Evolutionary conservation across 2,113 vertebrate genomes (phyloP), one percentile per base, ranked within the genome.

Genomic region (Colinus virginianus): DNA sequence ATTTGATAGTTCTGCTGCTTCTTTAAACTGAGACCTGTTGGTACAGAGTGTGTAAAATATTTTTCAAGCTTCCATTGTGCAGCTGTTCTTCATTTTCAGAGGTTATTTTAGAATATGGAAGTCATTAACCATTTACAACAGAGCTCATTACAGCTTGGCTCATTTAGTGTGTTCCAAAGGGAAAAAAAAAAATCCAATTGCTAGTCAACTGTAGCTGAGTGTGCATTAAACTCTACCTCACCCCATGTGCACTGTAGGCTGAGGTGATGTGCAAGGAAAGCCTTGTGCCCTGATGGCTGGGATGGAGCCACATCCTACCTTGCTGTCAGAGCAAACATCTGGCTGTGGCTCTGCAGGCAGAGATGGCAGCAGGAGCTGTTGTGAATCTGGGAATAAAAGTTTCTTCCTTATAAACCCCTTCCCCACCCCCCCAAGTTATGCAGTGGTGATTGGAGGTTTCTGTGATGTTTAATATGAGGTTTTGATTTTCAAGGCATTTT

Each of bases 151-250:
- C 15, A 90, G 25, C 66, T 63, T 86, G 77, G 56, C 43, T 93
- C 17, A 36, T 86, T 90, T 94, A 61, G 26, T 42, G 11, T 71
- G 25, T 78, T 95, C 46, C 34, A 30, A 68, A 34, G 43, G 38
- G 69, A 84, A 43, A 53, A 78, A 61, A 43, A 59, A 78, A 58
- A n/a, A 1, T 3, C 10, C 34, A 59, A 51, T 81, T 42, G 34
- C 64, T 93, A 38, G 55, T 86, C 16, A 81, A 45, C 92, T 80
- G 64, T 64, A 83, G 49, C 28, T 81, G 51, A 85, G 28, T 13
- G 40, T 86, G 72, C 46, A 49, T 88, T 94, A 84, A 91, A 88
- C 79, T 90, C 63, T 90, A 42, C 77, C 23, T 86, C 62, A 68
- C 46, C 45, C 34, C 34, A 6, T 20, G 25, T 43, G 6, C 22